These are phyloP conservation scores for Orchesella cincta DNA, from an alignment of 1,140 invertebrate genomes.

Conservation along the genomic window DNA sequence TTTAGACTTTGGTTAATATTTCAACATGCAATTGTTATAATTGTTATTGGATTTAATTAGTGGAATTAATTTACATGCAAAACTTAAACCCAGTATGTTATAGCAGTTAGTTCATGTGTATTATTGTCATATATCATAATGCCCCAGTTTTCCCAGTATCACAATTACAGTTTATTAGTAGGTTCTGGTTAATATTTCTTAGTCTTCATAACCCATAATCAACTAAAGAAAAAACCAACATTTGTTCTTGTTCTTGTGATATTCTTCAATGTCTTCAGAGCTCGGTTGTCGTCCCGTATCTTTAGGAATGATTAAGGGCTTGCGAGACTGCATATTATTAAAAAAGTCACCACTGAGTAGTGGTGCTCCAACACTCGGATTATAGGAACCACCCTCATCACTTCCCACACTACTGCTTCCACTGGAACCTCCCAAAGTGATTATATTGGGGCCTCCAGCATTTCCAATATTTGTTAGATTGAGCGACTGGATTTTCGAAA, in stretches of 20 bases:
- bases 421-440: background rate
- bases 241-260: conserved; percentile 18
- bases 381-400: background rate
- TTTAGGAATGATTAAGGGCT: conserved; percentile 12
- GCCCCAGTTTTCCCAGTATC: too few relatives aligned
- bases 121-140: too few relatives aligned
- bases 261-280: background rate
- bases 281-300: background rate
- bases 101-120: too few relatives aligned
- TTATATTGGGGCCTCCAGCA: background rate
- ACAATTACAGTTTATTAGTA: too few relatives aligned
- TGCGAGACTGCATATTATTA: background rate
- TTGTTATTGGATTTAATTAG: too few relatives aligned
- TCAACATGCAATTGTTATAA: too few relatives aligned
- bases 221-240: background rate
- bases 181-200: too few relatives aligned
- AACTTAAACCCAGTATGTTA: too few relatives aligned
- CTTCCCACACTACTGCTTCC: background rate
- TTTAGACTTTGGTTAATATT: too few relatives aligned
- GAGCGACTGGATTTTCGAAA: background rate
- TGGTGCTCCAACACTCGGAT: background rate
- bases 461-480: background rate
- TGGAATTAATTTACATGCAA: too few relatives aligned
- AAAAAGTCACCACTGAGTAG: conserved; percentile 11
- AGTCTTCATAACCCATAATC: background rate